Evolutionary conservation across 2,113 vertebrate genomes (phyloP).

Genomic region (Machaerirhynchus nigripectus): DNA sequence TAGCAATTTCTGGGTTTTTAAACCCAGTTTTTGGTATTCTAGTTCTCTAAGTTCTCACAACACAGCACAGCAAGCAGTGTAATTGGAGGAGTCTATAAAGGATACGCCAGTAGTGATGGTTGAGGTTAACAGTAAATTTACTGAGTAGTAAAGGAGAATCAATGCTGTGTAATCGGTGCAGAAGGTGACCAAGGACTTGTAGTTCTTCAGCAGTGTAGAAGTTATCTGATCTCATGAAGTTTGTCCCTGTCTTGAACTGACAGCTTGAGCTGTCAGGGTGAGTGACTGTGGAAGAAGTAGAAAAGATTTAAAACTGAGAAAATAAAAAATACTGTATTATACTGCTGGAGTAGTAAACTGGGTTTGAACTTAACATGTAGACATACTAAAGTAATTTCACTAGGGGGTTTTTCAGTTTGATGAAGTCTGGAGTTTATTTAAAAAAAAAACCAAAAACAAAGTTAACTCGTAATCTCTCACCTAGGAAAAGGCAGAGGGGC

Average conservation of each 20-base stretch:
- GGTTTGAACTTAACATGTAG: not conserved
- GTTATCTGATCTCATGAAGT: not conserved
- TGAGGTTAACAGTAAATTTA: not conserved
- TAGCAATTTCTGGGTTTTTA: not conserved
- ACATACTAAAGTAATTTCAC: not conserved
- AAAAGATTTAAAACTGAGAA: not conserved
- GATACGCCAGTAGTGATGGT: not conserved
- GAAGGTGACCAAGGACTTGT: not conserved
- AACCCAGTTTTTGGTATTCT: not conserved
- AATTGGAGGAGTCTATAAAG: not conserved
- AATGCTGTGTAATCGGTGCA: not conserved
- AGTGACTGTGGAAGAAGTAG: not conserved
- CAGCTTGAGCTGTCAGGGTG: not conserved
- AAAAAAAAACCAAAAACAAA: not conserved
- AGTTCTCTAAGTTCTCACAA: not conserved
- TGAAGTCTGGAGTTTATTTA: not conserved
- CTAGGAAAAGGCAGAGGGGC: conserved; percentile 89
- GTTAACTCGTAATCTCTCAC: not conserved
- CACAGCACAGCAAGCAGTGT: not conserved
- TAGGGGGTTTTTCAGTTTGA: not conserved
- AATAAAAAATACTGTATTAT: not conserved
- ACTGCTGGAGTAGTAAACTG: not conserved
- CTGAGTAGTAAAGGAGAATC: not conserved
- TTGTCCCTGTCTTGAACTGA: not conserved
- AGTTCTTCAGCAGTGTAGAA: not conserved